phyloP scores from a whole-genome alignment of 2,113 vertebrate genomes.

The Leuciscus idus region DNA sequence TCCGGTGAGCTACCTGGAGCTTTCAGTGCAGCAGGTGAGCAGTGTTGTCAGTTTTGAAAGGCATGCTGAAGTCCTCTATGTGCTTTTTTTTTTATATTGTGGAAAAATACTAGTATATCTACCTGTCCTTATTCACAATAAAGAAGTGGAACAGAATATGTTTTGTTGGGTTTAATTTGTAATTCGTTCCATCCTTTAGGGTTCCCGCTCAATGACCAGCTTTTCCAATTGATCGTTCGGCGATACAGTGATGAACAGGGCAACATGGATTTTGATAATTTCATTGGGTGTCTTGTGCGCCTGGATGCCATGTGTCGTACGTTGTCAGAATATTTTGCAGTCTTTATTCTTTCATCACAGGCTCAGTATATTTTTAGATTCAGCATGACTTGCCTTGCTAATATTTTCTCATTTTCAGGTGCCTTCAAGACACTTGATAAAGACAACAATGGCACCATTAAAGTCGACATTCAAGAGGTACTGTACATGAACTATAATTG shows the following conservation, averaged over 20 bases:
- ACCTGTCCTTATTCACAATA: background rate
- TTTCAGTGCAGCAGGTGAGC: constrained; percentile 84
- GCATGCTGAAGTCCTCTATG: background rate
- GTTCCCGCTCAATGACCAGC: constrained; percentile 83
- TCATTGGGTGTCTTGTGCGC: constrained; percentile 89
- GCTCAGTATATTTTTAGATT: background rate
- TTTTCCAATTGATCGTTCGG: constrained; percentile 79
- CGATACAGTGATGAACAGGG: constrained; percentile 82
- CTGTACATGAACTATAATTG: background rate
- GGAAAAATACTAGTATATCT: background rate
- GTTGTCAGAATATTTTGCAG: constrained; percentile 55
- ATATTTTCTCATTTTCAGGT: constrained; percentile 69
- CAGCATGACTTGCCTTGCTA: background rate
- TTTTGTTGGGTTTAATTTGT: background rate
- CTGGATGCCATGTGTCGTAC: constrained; percentile 93
- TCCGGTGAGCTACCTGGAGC: constrained; percentile 76
- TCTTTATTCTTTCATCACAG: background rate
- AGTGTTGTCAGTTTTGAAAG: background rate
- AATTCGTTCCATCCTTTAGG: constrained; percentile 68
- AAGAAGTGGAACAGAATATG: background rate
- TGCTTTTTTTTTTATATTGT: background rate
- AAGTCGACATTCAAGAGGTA: constrained; percentile 87
- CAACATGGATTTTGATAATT: constrained; percentile 92
- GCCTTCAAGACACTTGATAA: constrained; percentile 87
- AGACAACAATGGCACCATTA: constrained; percentile 80